A percentile compares a stretch with the other conserved stretches of the same genome.
These are phyloP conservation scores for Papilio aristodemus DNA, from an alignment of 1,140 invertebrate species.

Conservation along the genomic window DNA sequence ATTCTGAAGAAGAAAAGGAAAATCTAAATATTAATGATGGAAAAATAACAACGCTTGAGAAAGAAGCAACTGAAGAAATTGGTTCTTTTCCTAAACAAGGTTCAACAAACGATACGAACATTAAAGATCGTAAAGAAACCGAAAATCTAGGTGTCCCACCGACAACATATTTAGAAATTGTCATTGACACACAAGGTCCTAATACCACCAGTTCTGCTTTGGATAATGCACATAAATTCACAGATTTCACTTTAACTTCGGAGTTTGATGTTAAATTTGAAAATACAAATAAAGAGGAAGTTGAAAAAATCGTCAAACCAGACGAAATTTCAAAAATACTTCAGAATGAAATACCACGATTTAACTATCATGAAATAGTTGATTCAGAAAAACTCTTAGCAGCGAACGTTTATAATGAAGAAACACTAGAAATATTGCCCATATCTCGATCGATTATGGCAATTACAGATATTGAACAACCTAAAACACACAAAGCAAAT, in stretches of 20 bases:
- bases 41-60: neutral
- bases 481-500: neutral
- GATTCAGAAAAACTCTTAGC: conserved; percentile 18
- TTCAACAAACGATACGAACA: neutral
- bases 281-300: neutral
- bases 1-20: conserved; percentile 11
- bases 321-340: neutral
- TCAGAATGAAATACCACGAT: conserved; percentile 19
- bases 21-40: neutral
- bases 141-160: neutral
- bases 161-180: conserved; percentile 13
- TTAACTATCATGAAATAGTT: conserved; percentile 25
- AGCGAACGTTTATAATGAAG: neutral
- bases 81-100: neutral
- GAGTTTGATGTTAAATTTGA: neutral
- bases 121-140: neutral
- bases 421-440: neutral
- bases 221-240: neutral
- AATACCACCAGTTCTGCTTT: conserved; percentile 21
- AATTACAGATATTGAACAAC: neutral
- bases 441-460: neutral
- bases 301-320: neutral
- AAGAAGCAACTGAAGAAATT: neutral
- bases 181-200: conserved; percentile 30
- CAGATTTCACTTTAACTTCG: neutral